Base-by-base conservation (phyloP, 2,113 vertebrate species). In the Amia ocellicauda region DNA sequence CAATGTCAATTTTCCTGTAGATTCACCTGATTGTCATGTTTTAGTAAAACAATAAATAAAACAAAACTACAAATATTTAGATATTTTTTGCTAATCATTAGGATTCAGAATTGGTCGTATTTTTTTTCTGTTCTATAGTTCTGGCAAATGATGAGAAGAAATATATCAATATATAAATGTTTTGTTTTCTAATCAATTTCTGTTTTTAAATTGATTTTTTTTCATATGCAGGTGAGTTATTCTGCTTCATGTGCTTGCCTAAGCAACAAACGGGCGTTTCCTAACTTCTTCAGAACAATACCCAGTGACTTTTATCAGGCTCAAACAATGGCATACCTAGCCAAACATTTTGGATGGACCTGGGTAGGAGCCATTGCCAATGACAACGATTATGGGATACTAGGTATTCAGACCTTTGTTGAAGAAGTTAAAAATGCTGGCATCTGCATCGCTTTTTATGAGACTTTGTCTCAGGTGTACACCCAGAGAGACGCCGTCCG, bases 231-330 rank as follows among this genome's bases (percentile, higher is more conserved):
- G 87, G 72, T 91, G 40, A 89, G 89, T 70, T 89, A 89, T 66
- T 75, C 73, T 14, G 74, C 87, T 0, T 87, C 80, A 57, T 89
- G 85, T 31, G 78, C 83, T 13, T 89, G 86, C 69, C 70, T 91
- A 1, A 87, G 85, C 66, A 77, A 89, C 77, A 85, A 73, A 20
- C 42, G 0, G 0, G 68, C 78, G 58, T 86, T 69, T 67, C 86
- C 86, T 0, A 86, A 84, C 64, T 88, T 90, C 69, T 89, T 91
- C 75, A 80, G 89, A 23, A 91, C 86, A 36, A 85, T 90, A 55
- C 83, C 89, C 49, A 89, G 88, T 63, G 88, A 90, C 58, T 74
- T 77, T 4, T 88, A 81, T 61, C 89, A 90, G 69, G 85, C 83
- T 2, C 58, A 74, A 14, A 83, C 82, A 13, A 72, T 91, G 52